Evolutionary conservation across 2,888 invertebrate genomes (phyloP).

Genomic region (Lycia hirtaria): DNA sequence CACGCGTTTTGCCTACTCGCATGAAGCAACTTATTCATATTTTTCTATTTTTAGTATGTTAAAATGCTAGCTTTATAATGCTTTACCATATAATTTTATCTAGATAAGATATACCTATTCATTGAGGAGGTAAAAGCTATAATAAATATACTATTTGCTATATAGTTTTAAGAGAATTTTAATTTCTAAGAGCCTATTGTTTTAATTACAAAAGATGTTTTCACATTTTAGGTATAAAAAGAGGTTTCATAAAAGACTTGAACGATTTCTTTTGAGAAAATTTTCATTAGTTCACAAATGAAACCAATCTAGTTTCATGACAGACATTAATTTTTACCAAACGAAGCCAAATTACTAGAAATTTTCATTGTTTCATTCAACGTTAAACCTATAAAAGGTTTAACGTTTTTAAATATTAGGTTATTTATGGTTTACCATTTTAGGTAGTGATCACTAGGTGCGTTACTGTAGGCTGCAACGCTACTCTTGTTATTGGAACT

Average conservation of each 20-base stretch:
- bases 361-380: not conserved
- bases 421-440: no score
- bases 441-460: no score
- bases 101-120: not conserved
- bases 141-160: not conserved
- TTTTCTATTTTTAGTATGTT: constrained; percentile 7
- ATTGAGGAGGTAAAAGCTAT: not conserved
- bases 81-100: not conserved
- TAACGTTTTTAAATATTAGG: no score
- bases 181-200: constrained; percentile 6
- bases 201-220: constrained; percentile 13
- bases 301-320: constrained; percentile 12
- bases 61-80: not conserved
- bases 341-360: not conserved
- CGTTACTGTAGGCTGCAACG: no score
- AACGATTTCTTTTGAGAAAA: constrained; percentile 6
- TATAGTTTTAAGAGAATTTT: constrained; percentile 1
- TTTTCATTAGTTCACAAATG: constrained; percentile 3
- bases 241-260: not conserved
- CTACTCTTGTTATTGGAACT: no score
- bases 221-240: constrained; percentile 4
- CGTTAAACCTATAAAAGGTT: no score
- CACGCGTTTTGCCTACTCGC: not conserved
- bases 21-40: not conserved
- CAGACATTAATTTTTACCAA: constrained; percentile 4